Percentiles rank a stretch among this genome's conserved stretches.
Conservation (phyloP, 2,888 invertebrate species). For the Drosophila ustulata region DNA sequence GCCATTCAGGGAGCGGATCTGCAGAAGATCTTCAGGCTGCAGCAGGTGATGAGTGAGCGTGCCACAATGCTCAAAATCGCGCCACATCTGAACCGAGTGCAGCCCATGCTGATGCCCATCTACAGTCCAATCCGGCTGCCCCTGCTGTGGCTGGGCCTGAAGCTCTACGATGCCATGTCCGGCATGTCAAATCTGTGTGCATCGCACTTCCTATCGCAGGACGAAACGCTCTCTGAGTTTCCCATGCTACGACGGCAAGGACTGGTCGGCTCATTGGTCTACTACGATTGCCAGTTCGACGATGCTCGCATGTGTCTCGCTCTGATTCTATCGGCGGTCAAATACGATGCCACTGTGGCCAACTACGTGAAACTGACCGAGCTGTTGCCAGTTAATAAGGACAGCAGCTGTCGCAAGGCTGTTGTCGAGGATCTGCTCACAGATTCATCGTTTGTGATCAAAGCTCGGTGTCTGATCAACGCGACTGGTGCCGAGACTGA, state of each 20-base stretch:
- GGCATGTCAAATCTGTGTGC: conserved; percentile 96
- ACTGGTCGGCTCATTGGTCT: conserved; percentile 97
- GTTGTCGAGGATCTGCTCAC: conserved; percentile 91
- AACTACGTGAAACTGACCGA: conserved; percentile 96
- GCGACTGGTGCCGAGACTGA: conserved; percentile 99
- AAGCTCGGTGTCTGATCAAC: conserved; percentile 97
- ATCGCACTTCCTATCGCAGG: conserved; percentile 96
- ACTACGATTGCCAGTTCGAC: conserved; percentile 99
- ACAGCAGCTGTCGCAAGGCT: conserved; percentile 83
- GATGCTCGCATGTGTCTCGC: conserved; percentile 99
- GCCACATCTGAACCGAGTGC: conserved; percentile 97
- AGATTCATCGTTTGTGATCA: conserved; percentile 92
- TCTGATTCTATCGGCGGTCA: conserved; percentile 96
- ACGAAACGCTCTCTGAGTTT: conserved; percentile 96
- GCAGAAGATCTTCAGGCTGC: conserved; percentile 99
- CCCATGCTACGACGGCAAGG: conserved; percentile 98
- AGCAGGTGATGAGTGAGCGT: conserved; percentile 97
- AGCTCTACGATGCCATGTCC: conserved; percentile 98
- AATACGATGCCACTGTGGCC: conserved; percentile 96
- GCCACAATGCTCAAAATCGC: conserved; percentile 97
- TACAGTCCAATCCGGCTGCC: conserved; percentile 99
- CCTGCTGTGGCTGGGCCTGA: conserved; percentile 99
- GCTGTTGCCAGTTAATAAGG: neutral
- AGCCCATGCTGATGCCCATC: conserved; percentile 99
- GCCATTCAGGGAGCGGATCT: conserved; percentile 94